A percentile compares a stretch with the other conserved stretches of the same genome.
phyloP scores from a whole-genome alignment of 2,113 vertebrate species.

The Eptesicus fuscus region DNA sequence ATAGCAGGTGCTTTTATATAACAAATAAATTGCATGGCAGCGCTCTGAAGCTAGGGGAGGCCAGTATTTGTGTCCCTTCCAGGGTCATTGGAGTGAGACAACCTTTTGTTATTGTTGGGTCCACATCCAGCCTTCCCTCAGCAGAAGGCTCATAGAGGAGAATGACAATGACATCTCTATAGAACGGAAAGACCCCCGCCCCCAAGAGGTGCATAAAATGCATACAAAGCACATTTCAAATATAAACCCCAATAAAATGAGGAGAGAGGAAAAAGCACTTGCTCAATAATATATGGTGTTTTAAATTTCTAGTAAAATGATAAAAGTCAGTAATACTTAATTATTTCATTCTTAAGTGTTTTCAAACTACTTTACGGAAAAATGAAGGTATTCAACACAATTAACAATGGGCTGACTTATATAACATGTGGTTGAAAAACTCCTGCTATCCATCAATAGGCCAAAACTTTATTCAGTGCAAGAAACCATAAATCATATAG shows the following conservation, averaged over 20 bases:
- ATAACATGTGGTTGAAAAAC: not conserved
- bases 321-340: not conserved
- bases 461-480: not conserved
- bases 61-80: not conserved
- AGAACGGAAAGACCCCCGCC: not conserved
- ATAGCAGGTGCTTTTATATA: not conserved
- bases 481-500: not conserved
- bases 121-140: not conserved
- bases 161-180: not conserved
- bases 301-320: not conserved
- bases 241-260: slow-evolving; percentile 12
- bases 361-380: not conserved
- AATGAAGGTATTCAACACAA: not conserved
- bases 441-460: not conserved
- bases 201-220: not conserved
- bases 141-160: not conserved
- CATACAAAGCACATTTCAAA: not conserved
- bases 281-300: not conserved
- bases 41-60: not conserved
- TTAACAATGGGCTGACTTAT: not conserved
- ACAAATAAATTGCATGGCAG: not conserved
- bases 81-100: not conserved
- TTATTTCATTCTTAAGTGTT: not conserved
- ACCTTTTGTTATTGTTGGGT: not conserved
- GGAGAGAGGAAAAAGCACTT: not conserved